Evolutionary conservation across 2,797 vertebrate species (phyloP).

Genomic region (Neopelma chrysocephalum): DNA sequence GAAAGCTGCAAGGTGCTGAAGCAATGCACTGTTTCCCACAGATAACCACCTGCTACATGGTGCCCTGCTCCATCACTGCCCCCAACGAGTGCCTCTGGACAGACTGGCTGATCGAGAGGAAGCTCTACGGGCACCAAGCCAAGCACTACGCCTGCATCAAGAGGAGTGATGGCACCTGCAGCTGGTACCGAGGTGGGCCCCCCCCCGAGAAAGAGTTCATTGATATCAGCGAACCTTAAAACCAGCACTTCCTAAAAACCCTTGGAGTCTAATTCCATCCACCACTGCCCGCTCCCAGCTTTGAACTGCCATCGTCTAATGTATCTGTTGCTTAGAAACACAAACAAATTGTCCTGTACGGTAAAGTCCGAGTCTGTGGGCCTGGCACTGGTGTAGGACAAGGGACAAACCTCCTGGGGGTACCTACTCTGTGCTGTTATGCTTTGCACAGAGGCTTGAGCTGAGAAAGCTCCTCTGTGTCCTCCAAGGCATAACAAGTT

Average conservation of each 20-base stretch:
- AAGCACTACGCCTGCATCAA: conserved; percentile 89
- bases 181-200: conserved; percentile 86
- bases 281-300: conserved; percentile 8
- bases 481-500: background rate
- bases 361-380: conserved; percentile 17
- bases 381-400: background rate
- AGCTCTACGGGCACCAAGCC: conserved; percentile 86
- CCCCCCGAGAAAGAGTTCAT: conserved; percentile 87
- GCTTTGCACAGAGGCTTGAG: background rate
- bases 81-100: conserved; percentile 92
- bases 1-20: background rate
- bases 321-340: conserved; percentile 28
- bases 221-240: conserved; percentile 88
- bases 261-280: conserved; percentile 10
- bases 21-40: conserved; percentile 46
- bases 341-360: background rate
- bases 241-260: background rate
- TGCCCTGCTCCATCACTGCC: conserved; percentile 80
- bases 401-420: conserved; percentile 25
- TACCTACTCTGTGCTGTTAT: background rate
- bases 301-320: conserved; percentile 1
- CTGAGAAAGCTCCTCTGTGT: background rate
- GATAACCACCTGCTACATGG: conserved; percentile 88
- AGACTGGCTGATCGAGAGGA: conserved; percentile 87
- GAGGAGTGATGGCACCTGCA: conserved; percentile 85